Conservation (phyloP, 2,888 invertebrate genomes). For the Phorcus lineatus region DNA sequence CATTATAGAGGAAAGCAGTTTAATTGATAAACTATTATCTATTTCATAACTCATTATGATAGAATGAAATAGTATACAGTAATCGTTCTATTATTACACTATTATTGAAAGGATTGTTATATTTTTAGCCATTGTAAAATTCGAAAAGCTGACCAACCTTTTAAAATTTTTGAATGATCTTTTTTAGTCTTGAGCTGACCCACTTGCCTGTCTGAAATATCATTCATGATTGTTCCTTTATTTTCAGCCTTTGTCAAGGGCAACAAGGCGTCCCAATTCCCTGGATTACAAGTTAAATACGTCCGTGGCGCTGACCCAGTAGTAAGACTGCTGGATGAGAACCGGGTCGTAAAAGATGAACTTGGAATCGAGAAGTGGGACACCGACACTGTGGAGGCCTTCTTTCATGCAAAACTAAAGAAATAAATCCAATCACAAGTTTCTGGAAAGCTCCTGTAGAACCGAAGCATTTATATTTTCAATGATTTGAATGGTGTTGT, state of each 20-base stretch:
- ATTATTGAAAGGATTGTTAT: no score
- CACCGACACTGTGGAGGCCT: constrained; percentile 97
- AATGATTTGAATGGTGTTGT: no score
- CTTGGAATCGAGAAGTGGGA: constrained; percentile 99
- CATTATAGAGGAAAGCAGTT: no score
- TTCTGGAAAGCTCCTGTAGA: not conserved
- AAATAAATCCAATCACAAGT: constrained; percentile 43
- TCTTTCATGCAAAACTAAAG: constrained; percentile 89
- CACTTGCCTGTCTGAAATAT: no score
- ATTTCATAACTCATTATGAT: no score
- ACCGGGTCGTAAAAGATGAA: constrained; percentile 86
- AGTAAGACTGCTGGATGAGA: constrained; percentile 89
- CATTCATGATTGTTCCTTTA: not conserved
- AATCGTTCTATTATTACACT: no score
- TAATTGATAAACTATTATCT: no score
- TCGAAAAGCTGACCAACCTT: no score
- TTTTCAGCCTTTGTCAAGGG: constrained; percentile 93
- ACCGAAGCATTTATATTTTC: not conserved
- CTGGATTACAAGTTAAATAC: constrained; percentile 93
- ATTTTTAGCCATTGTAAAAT: no score
- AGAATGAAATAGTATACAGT: no score
- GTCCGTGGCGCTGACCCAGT: constrained; percentile 95
- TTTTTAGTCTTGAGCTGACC: no score
- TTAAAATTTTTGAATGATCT: no score
- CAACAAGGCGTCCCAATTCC: constrained; percentile 90